Conservation (phyloP, 2,113 vertebrate species). For the Athene noctua region DNA sequence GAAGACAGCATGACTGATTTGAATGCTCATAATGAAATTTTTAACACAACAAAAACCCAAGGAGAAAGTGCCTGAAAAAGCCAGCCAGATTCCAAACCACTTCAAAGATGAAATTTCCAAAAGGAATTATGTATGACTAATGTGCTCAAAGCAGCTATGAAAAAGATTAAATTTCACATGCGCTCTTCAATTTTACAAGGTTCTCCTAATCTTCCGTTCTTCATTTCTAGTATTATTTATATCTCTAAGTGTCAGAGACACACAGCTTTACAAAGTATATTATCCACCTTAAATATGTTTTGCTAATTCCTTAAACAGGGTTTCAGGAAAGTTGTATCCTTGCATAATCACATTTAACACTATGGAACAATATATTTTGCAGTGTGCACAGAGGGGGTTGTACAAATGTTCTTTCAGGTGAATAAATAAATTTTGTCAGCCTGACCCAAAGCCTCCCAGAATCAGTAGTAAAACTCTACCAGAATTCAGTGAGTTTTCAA, state of each 20-base stretch:
- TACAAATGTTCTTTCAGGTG: neutral
- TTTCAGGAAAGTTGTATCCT: neutral
- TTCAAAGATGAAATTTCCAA: constrained; percentile 23
- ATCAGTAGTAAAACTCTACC: neutral
- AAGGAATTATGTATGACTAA: constrained; percentile 12
- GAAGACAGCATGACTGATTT: neutral
- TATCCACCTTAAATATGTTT: neutral
- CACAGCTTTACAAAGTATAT: neutral
- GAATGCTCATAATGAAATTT: neutral
- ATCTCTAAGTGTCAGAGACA: neutral
- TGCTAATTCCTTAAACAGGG: neutral
- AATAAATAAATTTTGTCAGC: neutral
- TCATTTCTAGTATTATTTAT: neutral
- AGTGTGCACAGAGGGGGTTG: neutral
- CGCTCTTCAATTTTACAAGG: neutral
- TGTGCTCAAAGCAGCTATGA: neutral
- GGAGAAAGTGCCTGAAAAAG: neutral
- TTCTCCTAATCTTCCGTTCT: neutral
- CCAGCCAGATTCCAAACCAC: neutral
- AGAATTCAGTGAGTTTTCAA: neutral
- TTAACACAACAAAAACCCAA: neutral
- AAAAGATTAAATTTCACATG: neutral
- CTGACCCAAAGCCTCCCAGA: neutral
- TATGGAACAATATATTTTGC: neutral
- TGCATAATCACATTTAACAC: neutral